Conservation (phyloP, 2,888 invertebrate genomes). For the Molanna angustata region DNA sequence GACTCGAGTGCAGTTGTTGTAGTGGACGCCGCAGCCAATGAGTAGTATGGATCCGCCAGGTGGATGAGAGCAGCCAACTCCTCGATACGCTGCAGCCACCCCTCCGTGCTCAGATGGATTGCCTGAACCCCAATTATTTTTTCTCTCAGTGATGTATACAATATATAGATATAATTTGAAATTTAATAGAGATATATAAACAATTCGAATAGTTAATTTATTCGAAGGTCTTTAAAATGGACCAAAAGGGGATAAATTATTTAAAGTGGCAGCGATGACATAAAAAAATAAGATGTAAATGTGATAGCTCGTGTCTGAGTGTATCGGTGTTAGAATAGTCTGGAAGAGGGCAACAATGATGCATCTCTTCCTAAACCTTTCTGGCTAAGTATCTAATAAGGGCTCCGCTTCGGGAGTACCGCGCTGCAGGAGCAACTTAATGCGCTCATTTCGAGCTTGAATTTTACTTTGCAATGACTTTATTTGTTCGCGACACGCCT, state of each 20-base stretch:
- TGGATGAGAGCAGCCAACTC: slow-evolving; percentile 68
- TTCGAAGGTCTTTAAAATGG: neutral
- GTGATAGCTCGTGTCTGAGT: slow-evolving; percentile 19
- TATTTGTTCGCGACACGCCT: slow-evolving; percentile 84
- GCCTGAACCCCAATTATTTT: slow-evolving; percentile 64
- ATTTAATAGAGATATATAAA: neutral
- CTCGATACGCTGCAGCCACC: slow-evolving; percentile 69
- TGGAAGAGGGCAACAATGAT: too few species aligned
- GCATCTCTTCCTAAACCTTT: slow-evolving; percentile 10
- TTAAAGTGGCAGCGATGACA: slow-evolving; percentile 29
- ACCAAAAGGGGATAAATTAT: slow-evolving; percentile 1
- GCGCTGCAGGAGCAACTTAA: slow-evolving; percentile 82
- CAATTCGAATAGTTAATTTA: slow-evolving; percentile 7
- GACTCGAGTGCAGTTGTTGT: slow-evolving; percentile 46
- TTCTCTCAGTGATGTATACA: slow-evolving; percentile 31
- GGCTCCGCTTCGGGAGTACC: slow-evolving; percentile 81
- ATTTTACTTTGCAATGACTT: slow-evolving; percentile 86
- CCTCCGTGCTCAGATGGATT: slow-evolving; percentile 61
- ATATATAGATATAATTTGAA: slow-evolving; percentile 4
- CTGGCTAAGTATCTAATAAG: slow-evolving; percentile 61
- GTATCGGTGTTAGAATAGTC: slow-evolving; percentile 6
- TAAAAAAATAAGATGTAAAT: too few species aligned
- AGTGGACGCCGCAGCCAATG: slow-evolving; percentile 57
- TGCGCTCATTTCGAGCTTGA: slow-evolving; percentile 81
- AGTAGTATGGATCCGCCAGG: slow-evolving; percentile 73